phyloP scores from a whole-genome alignment of 2,113 vertebrate genomes.

The Calyptomena viridis region DNA sequence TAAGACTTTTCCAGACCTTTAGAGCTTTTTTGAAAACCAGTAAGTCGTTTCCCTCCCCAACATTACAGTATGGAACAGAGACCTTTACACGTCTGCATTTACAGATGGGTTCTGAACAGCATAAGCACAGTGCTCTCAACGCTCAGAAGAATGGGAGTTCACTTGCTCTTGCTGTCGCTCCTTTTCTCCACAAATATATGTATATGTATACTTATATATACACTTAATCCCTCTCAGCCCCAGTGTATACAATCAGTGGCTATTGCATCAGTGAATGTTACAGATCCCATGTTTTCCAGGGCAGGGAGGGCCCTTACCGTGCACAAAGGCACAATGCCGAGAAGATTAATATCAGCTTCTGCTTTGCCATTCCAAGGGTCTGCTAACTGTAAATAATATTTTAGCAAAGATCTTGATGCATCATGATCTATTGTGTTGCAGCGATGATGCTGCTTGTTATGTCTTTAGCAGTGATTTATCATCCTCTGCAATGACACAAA shows the following conservation, averaged over 20 bases:
- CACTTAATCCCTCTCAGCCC: slow-evolving; percentile 51
- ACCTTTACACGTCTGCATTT: neutral
- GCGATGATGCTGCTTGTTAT: slow-evolving; percentile 68
- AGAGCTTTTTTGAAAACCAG: neutral
- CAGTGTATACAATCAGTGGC: slow-evolving; percentile 32
- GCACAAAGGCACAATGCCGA: slow-evolving; percentile 29
- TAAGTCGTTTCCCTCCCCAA: neutral
- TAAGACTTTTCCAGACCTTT: neutral
- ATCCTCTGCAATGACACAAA: slow-evolving; percentile 75
- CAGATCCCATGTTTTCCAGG: slow-evolving; percentile 18
- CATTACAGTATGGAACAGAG: neutral
- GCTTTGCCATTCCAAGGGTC: slow-evolving; percentile 60
- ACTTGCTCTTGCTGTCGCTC: neutral
- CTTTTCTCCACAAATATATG: slow-evolving; percentile 41
- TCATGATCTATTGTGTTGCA: slow-evolving; percentile 74
- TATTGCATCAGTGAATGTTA: slow-evolving; percentile 57
- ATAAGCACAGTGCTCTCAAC: slow-evolving; percentile 5
- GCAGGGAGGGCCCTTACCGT: slow-evolving; percentile 3
- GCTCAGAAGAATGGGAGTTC: slow-evolving; percentile 43
- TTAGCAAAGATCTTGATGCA: slow-evolving; percentile 71
- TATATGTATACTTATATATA: slow-evolving; percentile 28
- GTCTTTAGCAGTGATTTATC: slow-evolving; percentile 75
- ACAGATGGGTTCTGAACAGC: slow-evolving; percentile 4
- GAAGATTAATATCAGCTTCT: slow-evolving; percentile 73
- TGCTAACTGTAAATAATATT: slow-evolving; percentile 75